phyloP scores from a whole-genome alignment of 1,140 invertebrate species.

The Drosophila orosa region DNA sequence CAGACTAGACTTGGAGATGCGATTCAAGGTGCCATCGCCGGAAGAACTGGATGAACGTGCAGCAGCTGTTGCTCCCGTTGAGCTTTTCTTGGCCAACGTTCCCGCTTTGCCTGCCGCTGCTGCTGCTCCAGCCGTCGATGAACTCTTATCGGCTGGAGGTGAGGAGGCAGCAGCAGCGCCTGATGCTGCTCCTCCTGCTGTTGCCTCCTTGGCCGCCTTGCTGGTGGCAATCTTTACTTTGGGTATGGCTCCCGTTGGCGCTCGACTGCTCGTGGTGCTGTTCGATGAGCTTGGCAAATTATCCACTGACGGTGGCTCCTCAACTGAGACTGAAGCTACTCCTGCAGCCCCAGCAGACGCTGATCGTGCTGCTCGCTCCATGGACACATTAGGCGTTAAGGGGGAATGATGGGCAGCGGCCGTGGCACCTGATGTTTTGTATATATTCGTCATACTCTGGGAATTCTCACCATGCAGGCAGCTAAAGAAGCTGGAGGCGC shows the following conservation, averaged over 20 bases:
- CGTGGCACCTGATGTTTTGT: slow-evolving; percentile 64
- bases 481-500: slow-evolving; percentile 81
- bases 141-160: slow-evolving; percentile 27
- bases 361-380: slow-evolving; percentile 71
- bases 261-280: slow-evolving; percentile 35
- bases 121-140: neutral
- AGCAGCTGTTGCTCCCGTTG: slow-evolving; percentile 28
- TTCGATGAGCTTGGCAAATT: slow-evolving; percentile 24
- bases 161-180: slow-evolving; percentile 1
- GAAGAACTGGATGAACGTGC: slow-evolving; percentile 35
- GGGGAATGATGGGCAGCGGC: slow-evolving; percentile 51
- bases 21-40: slow-evolving; percentile 73
- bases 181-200: neutral
- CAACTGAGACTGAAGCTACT: slow-evolving; percentile 3
- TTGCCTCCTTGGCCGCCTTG: slow-evolving; percentile 54
- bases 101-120: slow-evolving; percentile 26
- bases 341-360: slow-evolving; percentile 65
- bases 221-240: slow-evolving; percentile 65
- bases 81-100: slow-evolving; percentile 57
- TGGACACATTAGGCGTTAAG: slow-evolving; percentile 59
- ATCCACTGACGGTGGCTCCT: slow-evolving; percentile 47
- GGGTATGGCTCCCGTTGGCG: slow-evolving; percentile 76
- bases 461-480: slow-evolving; percentile 83
- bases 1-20: slow-evolving; percentile 86
- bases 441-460: slow-evolving; percentile 84